phyloP scores from a whole-genome alignment of 2,888 invertebrate species.

The Brachyptera risi region DNA sequence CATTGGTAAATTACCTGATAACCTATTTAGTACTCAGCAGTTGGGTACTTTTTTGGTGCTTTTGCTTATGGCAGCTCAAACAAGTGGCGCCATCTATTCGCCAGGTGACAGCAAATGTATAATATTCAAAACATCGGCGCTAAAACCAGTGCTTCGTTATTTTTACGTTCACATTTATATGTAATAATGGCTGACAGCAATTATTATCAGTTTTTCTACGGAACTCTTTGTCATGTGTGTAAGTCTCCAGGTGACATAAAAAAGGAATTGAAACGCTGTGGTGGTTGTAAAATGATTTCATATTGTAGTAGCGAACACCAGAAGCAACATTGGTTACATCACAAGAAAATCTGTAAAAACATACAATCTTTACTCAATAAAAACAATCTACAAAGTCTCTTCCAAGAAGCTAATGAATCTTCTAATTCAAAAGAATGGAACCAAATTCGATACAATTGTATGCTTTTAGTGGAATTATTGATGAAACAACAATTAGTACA shows the following conservation, averaged over 20 bases:
- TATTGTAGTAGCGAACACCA: conserved; percentile 43
- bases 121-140: too few relatives aligned
- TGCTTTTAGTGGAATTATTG: conserved; percentile 33
- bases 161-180: too few relatives aligned
- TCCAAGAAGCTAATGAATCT: conserved; percentile 29
- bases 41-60: too few relatives aligned
- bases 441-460: conserved; percentile 28
- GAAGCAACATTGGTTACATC: conserved; percentile 41
- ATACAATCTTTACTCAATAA: conserved; percentile 34
- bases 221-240: conserved; percentile 43
- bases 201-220: too few relatives aligned
- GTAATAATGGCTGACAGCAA: too few relatives aligned
- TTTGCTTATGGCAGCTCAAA: too few relatives aligned
- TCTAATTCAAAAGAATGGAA: conserved; percentile 32
- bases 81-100: too few relatives aligned
- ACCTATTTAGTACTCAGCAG: too few relatives aligned
- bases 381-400: conserved; percentile 30
- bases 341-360: conserved; percentile 40
- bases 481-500: conserved; percentile 35
- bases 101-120: too few relatives aligned
- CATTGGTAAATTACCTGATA: too few relatives aligned
- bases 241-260: conserved; percentile 35
- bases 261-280: conserved; percentile 40
- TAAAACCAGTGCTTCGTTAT: too few relatives aligned
- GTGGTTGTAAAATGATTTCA: conserved; percentile 41